Conservation (phyloP, 2,113 vertebrate species). For the Empidonax traillii region DNA sequence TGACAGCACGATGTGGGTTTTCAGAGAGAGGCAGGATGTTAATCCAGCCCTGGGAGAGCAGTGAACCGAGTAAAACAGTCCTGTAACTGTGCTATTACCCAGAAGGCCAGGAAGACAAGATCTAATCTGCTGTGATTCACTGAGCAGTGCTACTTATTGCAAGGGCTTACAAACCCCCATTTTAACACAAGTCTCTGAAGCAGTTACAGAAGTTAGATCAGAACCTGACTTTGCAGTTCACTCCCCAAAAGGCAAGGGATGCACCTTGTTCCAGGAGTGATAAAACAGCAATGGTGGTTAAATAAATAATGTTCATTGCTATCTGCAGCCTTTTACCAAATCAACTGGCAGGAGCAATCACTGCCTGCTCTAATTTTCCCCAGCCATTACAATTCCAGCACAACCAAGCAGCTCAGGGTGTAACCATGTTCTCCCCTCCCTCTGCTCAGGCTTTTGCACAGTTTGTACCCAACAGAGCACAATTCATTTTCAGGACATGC, state of each 20-base stretch:
- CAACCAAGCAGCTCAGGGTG: neutral
- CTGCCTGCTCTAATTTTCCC: neutral
- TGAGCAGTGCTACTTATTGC: neutral
- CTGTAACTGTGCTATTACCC: neutral
- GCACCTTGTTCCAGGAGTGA: neutral
- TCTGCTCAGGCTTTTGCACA: neutral
- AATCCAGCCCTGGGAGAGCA: conserved; percentile 8
- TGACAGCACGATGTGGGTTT: neutral
- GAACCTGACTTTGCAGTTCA: neutral
- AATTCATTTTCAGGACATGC: neutral
- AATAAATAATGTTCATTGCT: neutral
- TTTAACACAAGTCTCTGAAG: neutral
- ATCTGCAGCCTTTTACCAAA: neutral
- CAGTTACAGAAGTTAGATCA: neutral
- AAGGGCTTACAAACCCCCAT: neutral
- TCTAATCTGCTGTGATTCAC: conserved; percentile 30
- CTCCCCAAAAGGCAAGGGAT: neutral
- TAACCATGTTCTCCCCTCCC: neutral
- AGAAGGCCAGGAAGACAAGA: conserved; percentile 23
- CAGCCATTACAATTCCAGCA: neutral
- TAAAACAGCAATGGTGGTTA: neutral
- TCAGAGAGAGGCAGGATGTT: neutral
- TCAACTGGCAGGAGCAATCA: neutral
- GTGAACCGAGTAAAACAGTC: neutral
- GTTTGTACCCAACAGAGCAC: neutral